phyloP scores from a whole-genome alignment of 2,797 vertebrate genomes.

The Parauchenoglanis punctatus region DNA sequence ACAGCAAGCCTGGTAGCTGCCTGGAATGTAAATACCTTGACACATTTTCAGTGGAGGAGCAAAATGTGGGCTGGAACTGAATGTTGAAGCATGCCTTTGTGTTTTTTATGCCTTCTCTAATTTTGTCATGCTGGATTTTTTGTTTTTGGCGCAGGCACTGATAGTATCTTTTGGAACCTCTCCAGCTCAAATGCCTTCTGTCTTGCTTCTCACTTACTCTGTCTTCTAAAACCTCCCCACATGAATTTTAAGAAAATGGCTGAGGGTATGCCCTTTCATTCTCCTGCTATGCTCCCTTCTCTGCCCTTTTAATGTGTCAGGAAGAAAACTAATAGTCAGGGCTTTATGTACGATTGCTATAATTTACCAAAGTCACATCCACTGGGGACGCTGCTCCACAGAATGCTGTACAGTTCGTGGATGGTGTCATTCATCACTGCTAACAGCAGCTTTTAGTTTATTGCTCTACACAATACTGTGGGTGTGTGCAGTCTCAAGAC shows the following conservation, averaged over 20 bases:
- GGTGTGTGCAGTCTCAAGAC: slow-evolving; percentile 28
- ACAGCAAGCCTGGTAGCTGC: slow-evolving; percentile 46
- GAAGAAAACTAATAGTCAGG: slow-evolving; percentile 70
- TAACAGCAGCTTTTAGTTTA: slow-evolving; percentile 54
- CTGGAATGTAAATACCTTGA: slow-evolving; percentile 67
- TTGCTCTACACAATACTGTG: slow-evolving; percentile 46
- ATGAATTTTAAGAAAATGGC: slow-evolving; percentile 37
- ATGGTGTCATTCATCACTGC: slow-evolving; percentile 53
- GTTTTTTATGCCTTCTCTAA: slow-evolving; percentile 43
- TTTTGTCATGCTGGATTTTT: slow-evolving; percentile 57
- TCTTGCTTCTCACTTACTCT: slow-evolving; percentile 44
- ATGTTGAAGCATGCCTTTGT: slow-evolving; percentile 46
- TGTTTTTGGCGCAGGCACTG: slow-evolving; percentile 61
- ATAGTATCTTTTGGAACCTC: slow-evolving; percentile 67
- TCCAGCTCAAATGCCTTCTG: slow-evolving; percentile 63
- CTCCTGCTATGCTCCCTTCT: slow-evolving; percentile 58
- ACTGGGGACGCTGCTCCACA: slow-evolving; percentile 47
- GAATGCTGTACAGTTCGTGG: slow-evolving; percentile 50
- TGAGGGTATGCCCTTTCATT: slow-evolving; percentile 42
- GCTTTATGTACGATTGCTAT: slow-evolving; percentile 73
- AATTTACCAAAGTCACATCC: slow-evolving; percentile 73
- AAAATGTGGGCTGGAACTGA: slow-evolving; percentile 33
- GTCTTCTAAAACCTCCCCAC: slow-evolving; percentile 26
- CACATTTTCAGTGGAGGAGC: slow-evolving; percentile 42
- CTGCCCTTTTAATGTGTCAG: slow-evolving; percentile 70